Evolutionary conservation across 2,888 invertebrate genomes (phyloP).

Genomic region (Hylaea fasciaria): DNA sequence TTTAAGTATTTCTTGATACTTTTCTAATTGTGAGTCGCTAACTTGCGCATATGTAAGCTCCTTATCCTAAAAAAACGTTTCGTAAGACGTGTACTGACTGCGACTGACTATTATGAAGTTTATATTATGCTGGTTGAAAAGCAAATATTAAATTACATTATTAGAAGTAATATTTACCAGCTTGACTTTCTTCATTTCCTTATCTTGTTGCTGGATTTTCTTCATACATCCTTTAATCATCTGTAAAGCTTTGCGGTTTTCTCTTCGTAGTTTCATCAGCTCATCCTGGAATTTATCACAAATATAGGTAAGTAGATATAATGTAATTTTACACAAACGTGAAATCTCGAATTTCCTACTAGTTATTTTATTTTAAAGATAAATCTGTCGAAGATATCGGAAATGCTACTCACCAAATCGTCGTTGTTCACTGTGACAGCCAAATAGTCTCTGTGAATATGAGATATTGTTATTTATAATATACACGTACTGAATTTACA

Average conservation of each 20-base stretch:
- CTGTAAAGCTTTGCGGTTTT: constrained; percentile 83
- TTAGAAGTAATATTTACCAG: constrained; percentile 52
- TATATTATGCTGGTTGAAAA: too few species aligned
- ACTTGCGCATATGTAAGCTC: constrained; percentile 74
- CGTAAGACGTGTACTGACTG: neutral
- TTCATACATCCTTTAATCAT: constrained; percentile 85
- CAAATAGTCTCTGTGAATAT: constrained; percentile 63
- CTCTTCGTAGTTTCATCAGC: constrained; percentile 77
- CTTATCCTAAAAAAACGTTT: constrained; percentile 63
- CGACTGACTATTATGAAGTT: too few species aligned
- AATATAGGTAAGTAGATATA: too few species aligned
- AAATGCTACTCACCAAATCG: constrained; percentile 61
- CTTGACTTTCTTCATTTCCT: constrained; percentile 78
- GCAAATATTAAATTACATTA: too few species aligned
- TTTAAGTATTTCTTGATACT: constrained; percentile 78
- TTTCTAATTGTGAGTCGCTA: constrained; percentile 75
- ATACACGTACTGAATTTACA: too few species aligned
- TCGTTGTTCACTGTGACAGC: constrained; percentile 69
- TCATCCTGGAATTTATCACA: constrained; percentile 64
- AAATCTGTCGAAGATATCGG: too few species aligned
- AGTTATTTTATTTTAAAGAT: neutral
- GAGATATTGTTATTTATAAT: neutral
- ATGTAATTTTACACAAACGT: neutral
- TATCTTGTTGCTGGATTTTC: constrained; percentile 82
- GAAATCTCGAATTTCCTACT: neutral